Evolutionary conservation across 1,140 invertebrate genomes (phyloP).

Genomic region (Steinernema khuongi): DNA sequence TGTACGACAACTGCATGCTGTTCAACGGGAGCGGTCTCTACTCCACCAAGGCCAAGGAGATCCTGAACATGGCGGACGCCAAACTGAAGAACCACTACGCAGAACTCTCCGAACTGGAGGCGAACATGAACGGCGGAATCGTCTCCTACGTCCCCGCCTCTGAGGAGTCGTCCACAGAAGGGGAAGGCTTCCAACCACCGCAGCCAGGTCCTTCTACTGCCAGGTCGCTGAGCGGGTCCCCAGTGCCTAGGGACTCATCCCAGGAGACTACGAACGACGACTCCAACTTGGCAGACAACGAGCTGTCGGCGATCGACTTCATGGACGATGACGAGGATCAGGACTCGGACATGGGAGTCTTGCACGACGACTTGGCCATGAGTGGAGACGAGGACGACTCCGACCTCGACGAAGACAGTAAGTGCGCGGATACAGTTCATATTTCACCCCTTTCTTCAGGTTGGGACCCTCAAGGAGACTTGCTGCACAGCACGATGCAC

Average conservation of each 20-base stretch:
- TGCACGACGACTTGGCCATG: conserved; percentile 34
- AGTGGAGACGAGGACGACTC: conserved; percentile 36
- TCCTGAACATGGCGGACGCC: conserved; percentile 19
- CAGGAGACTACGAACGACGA: background rate
- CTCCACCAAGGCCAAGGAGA: conserved; percentile 36
- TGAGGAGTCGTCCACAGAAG: too few relatives aligned
- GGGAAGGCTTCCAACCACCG: background rate
- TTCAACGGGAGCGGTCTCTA: conserved; percentile 36
- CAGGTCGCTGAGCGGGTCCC: background rate
- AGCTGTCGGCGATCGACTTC: background rate
- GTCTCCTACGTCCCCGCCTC: background rate
- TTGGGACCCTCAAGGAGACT: background rate
- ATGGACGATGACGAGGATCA: conserved; percentile 28
- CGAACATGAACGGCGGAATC: conserved; percentile 32
- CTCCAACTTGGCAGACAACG: conserved; percentile 1
- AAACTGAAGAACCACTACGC: conserved; percentile 19
- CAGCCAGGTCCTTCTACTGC: background rate
- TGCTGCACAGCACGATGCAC: background rate
- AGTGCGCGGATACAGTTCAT: background rate
- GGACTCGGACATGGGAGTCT: conserved; percentile 21
- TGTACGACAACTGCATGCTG: conserved; percentile 29
- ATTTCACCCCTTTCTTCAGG: background rate
- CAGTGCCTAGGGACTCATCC: background rate
- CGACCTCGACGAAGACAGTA: conserved; percentile 24
- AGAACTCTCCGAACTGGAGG: conserved; percentile 31